Evolutionary conservation across 2,113 vertebrate species (phyloP), one percentile per base, ranked within the genome.

Genomic region (Pterophyllum scalare): DNA sequence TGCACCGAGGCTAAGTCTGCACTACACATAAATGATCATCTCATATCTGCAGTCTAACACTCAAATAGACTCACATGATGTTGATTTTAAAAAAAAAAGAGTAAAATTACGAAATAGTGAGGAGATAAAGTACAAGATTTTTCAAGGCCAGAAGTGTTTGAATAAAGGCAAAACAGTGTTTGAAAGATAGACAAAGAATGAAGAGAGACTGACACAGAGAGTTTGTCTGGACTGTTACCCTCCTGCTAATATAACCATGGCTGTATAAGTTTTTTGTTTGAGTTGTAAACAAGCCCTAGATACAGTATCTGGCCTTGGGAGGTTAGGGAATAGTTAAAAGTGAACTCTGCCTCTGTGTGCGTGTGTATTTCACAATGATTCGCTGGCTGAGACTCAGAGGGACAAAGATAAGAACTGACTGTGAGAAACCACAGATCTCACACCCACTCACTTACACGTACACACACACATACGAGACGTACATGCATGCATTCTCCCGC

Each of bases 371-470:
- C 93, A 92, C 91, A 94, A 95, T 87, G 85, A 91, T 91, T 87
- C 78, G 85, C 86, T 92, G 93, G 91, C 90, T 33, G 87, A 90
- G 82, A 85, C 92, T 90, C 89, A 88, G 85, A 93, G 89, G 93
- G 88, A 89, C 79, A 17, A 59, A 91, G 93, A 95, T 94, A 95
- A 95, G 93, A 87, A 80, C 80, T 65, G 92, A 92, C 90, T 93
- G 91, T 93, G 94, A 95, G 92, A 95, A 95, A 94, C 92, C 86
- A 62, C 93, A 95, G 93, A 90, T 93, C 94, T 92, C 90, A 91
- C 93, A 93, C 94, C 92, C 91, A 94, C 93, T 87, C 91, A 81
- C 83, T 58, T 58, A 67, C 78, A 61, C 28, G 11, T 35, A 64
- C 67, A 54, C 40, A 54, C 40, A 11, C 35, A 8, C 8, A 56